Evolutionary conservation across 2,113 vertebrate genomes (phyloP).

Genomic region (Rhipidura dahli): DNA sequence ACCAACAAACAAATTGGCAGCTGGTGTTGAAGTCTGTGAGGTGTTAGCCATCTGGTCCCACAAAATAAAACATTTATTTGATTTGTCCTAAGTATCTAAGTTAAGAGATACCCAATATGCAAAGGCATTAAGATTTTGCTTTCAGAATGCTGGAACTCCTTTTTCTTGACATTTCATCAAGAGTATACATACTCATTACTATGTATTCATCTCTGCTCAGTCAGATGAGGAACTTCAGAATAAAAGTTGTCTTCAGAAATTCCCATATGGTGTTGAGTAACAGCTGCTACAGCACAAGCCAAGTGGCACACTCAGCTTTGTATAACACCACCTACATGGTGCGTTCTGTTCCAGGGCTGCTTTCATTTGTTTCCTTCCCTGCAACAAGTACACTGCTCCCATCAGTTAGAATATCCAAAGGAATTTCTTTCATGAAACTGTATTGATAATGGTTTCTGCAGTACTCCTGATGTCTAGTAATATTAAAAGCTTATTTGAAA

Average conservation of each 20-base stretch:
- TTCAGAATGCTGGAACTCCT: background rate
- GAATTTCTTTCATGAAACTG: background rate
- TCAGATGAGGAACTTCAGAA: background rate
- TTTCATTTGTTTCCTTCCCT: background rate
- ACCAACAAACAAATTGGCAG: constrained; percentile 54
- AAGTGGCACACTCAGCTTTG: constrained; percentile 15
- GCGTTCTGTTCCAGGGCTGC: background rate
- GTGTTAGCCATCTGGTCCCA: constrained; percentile 37
- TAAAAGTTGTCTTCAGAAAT: constrained; percentile 22
- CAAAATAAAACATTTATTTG: constrained; percentile 62
- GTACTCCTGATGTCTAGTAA: background rate
- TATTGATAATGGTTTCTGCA: background rate
- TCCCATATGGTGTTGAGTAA: background rate
- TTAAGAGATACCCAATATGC: background rate
- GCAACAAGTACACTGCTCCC: background rate
- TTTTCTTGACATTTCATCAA: background rate
- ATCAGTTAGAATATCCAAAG: background rate
- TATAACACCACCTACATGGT: background rate
- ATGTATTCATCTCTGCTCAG: background rate
- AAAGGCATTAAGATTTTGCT: background rate
- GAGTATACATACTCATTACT: background rate
- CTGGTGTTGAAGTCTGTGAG: constrained; percentile 30
- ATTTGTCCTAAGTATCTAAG: background rate
- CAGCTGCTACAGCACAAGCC: constrained; percentile 1
- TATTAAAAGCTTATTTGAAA: background rate